Base-by-base conservation (phyloP, 1,140 invertebrate genomes). In the Pygmarrhopalites habei region DNA sequence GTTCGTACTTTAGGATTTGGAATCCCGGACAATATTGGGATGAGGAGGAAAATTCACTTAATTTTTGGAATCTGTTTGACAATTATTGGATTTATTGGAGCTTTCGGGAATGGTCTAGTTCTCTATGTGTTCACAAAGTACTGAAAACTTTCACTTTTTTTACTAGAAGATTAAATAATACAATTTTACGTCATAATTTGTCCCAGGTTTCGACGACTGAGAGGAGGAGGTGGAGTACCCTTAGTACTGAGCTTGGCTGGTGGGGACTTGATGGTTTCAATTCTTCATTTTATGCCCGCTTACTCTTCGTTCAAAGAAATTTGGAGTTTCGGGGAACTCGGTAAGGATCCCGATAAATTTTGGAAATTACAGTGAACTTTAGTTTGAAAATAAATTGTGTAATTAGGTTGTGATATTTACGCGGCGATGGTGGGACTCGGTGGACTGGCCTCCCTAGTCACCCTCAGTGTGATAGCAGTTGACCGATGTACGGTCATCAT, bases 401-500 rank as follows among this genome's bases (percentile, higher is more conserved):
- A n/a, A n/a, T n/a, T n/a, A 81, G 80, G 79, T 2, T 82, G 80
- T 70, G 73, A 78, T 32, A 47, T 81, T 15, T 81, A 81, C 67
- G 80, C 78, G 19, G 72, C 76, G 3, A 75, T 78, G 10, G 78
- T 79, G 15, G 80, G 79, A 1, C 74, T 80, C 21, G 79, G 78
- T 56, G 79, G 79, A 12, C 66, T 81, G 30, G 76, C 80, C 61
- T 80, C 79, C 3, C 81, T 82, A 29, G 77, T 80, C 44, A 81
- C 79, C 0, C 68, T 82, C 39, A 73, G 79, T 0, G 75, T 75
- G 0, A 81, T 82, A 25, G 76, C 80, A 12, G 72, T 80, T 21
- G 81, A 82, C 67, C 73, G 81, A 7, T 81, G 79, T 70, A 71
- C 77, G 52, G 79, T 81, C 62, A 80, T 82, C 60, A 74, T 78